phyloP scores from a whole-genome alignment of 1,140 invertebrate genomes.

The Papilio aristodemus region DNA sequence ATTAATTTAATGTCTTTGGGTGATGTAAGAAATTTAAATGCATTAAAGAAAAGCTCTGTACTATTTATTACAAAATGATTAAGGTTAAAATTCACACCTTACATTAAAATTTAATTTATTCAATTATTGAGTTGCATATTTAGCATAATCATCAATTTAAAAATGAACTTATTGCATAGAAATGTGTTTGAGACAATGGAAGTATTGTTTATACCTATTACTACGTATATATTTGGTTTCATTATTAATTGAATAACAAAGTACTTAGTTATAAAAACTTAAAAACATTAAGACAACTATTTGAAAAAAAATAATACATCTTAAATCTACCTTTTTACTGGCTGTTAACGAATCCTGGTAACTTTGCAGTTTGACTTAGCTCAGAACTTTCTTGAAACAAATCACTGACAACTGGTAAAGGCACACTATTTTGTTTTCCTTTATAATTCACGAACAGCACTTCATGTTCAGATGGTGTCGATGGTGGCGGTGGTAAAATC shows the following conservation, averaged over 20 bases:
- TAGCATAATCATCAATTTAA: no score
- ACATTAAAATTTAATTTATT: no score
- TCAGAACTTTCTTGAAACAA: conserved; percentile 16
- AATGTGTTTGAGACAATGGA: no score
- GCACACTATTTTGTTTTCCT: conserved; percentile 27
- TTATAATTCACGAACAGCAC: conserved; percentile 58
- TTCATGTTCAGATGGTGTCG: conserved; percentile 55
- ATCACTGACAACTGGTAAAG: not conserved
- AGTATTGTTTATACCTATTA: not conserved
- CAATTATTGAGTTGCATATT: no score
- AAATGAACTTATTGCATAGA: no score
- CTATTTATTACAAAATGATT: no score
- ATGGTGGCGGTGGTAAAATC: conserved; percentile 84
- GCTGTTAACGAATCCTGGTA: conserved; percentile 25
- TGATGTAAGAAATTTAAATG: not conserved
- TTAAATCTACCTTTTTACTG: conserved; percentile 19
- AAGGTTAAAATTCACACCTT: no score
- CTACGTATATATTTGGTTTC: conserved; percentile 6
- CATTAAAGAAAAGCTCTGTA: not conserved
- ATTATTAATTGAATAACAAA: no score
- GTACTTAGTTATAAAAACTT: no score
- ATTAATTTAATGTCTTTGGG: not conserved
- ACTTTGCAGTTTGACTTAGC: not conserved
- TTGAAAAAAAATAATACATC: not conserved
- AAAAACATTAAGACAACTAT: not conserved